A percentile compares a stretch with the other conserved stretches of the same genome.
These are phyloP conservation scores for Copsychus sechellarum DNA, from an alignment of 2,113 vertebrate species.

Conservation along the genomic window DNA sequence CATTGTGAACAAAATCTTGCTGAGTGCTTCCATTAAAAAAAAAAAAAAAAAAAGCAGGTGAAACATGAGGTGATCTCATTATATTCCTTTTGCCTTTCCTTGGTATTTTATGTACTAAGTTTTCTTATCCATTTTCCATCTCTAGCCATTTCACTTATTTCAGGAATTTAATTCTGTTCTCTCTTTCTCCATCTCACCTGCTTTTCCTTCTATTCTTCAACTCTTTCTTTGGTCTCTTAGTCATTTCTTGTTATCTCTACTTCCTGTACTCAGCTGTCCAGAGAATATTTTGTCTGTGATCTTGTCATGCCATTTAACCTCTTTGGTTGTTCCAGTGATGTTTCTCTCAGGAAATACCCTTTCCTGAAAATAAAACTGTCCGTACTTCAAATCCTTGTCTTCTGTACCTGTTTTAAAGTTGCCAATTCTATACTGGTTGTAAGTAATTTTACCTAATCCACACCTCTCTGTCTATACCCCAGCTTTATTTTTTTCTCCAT, in stretches of 20 bases:
- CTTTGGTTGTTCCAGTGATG: background rate
- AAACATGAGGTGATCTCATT: background rate
- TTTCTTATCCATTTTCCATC: background rate
- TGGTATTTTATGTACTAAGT: accelerated
- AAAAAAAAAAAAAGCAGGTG: background rate
- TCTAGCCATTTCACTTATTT: background rate
- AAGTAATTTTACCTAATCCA: background rate
- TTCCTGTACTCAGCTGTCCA: background rate
- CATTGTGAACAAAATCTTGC: background rate
- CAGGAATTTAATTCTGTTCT: background rate
- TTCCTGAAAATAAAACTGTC: background rate
- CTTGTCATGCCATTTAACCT: background rate
- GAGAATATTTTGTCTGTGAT: background rate
- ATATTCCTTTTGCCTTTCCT: background rate
- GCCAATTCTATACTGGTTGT: background rate
- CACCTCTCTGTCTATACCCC: background rate
- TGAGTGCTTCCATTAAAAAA: background rate
- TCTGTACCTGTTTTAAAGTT: background rate
- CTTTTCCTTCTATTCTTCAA: background rate
- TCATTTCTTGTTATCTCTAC: background rate
- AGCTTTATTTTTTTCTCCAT: background rate
- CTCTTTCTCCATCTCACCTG: background rate
- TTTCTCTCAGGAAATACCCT: background rate
- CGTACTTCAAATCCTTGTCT: background rate
- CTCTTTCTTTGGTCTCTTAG: background rate